Conservation (phyloP, 2,113 vertebrate genomes). For the Gavia stellata region DNA sequence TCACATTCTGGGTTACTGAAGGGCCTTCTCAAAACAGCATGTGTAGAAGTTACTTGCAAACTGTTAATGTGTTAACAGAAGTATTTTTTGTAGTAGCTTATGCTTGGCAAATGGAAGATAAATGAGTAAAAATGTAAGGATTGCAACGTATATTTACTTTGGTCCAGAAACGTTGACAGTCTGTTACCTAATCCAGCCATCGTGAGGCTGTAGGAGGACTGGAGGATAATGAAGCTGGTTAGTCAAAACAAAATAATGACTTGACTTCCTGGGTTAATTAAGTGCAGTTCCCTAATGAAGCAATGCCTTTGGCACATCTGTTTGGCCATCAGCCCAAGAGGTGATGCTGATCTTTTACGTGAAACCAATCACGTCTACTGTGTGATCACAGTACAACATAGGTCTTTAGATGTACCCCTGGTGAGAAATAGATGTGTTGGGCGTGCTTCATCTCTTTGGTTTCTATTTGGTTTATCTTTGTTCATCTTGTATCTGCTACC, state of each 20-base stretch:
- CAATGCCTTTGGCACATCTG: neutral
- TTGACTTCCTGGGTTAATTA: neutral
- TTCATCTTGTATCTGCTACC: neutral
- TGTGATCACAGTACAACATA: neutral
- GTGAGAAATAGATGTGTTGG: neutral
- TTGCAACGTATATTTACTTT: neutral
- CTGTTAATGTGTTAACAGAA: neutral
- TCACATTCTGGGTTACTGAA: neutral
- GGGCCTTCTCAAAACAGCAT: neutral
- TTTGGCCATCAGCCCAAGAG: neutral
- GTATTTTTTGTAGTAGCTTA: neutral
- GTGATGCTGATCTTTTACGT: neutral
- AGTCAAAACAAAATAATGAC: neutral
- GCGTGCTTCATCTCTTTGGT: neutral
- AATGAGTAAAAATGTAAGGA: neutral
- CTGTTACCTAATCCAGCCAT: neutral
- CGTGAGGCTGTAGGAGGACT: too few relatives aligned
- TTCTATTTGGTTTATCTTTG: neutral
- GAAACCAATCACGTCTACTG: neutral
- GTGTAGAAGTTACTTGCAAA: fast-evolving
- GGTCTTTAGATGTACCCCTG: neutral
- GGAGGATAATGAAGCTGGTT: neutral
- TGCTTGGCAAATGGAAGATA: neutral
- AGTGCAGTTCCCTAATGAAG: neutral
- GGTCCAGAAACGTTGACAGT: neutral